Evolutionary conservation across 1,140 invertebrate genomes (phyloP).

Genomic region (Homalodisca vitripennis): DNA sequence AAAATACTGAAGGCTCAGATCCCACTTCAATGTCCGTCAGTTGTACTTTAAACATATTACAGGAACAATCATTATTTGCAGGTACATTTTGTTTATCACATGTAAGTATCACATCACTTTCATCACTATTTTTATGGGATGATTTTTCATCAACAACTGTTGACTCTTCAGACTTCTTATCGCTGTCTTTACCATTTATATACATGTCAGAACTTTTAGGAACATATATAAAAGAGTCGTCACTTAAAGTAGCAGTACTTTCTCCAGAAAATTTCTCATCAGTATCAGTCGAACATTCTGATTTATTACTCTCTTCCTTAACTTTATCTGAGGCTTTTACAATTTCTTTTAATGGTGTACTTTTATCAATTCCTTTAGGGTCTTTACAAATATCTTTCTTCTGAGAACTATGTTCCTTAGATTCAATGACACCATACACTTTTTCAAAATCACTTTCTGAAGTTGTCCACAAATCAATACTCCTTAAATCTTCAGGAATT

Average conservation of each 20-base stretch:
- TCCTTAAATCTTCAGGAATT: background rate
- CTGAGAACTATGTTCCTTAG: background rate
- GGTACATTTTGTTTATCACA: too few relatives aligned
- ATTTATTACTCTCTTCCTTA: background rate
- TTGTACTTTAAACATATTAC: background rate
- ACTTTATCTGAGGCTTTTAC: background rate
- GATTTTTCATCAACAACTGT: too few relatives aligned
- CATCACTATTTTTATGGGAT: too few relatives aligned
- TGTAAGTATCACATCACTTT: too few relatives aligned
- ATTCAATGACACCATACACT: background rate
- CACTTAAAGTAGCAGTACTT: background rate
- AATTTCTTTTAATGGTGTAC: too few relatives aligned
- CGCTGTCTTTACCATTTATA: background rate
- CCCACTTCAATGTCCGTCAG: background rate
- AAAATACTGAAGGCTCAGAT: background rate
- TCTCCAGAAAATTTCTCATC: constrained; percentile 9
- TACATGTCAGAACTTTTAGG: too few relatives aligned
- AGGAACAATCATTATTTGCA: background rate
- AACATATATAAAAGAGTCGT: too few relatives aligned
- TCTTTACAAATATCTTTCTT: background rate
- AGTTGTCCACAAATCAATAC: background rate
- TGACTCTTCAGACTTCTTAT: background rate
- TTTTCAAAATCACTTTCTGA: background rate
- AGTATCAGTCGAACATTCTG: background rate
- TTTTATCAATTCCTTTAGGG: background rate